Evolutionary conservation across 2,888 invertebrate genomes (phyloP).

Genomic region (Lucinisca nassula): DNA sequence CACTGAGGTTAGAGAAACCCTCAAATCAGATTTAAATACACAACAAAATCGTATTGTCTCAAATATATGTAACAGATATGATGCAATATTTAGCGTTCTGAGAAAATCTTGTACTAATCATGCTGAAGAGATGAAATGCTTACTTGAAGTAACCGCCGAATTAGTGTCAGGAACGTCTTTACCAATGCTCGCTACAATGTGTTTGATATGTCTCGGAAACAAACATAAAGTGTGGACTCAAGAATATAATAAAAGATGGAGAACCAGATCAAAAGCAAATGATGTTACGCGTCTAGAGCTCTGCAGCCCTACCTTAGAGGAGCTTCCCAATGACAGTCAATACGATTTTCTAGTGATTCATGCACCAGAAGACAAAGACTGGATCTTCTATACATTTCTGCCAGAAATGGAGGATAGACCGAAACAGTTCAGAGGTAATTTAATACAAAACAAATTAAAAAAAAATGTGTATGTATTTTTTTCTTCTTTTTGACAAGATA

Average conservation of each 20-base stretch:
- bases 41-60: neutral
- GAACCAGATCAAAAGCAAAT: neutral
- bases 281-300: neutral
- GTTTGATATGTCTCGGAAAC: neutral
- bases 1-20: neutral
- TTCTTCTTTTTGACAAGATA: neutral
- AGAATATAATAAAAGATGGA: neutral
- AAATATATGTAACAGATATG: neutral
- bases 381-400: neutral
- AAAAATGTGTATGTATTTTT: neutral
- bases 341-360: neutral
- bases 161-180: neutral
- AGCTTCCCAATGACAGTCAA: neutral
- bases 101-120: neutral
- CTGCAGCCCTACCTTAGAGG: neutral
- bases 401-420: conserved; percentile 5
- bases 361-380: neutral
- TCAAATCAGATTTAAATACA: neutral
- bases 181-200: neutral
- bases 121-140: neutral
- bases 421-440: neutral
- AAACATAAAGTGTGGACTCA: neutral
- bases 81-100: neutral
- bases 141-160: neutral
- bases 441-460: neutral